phyloP scores from a whole-genome alignment of 2,797 vertebrate genomes.

The Pagetopsis macropterus region DNA sequence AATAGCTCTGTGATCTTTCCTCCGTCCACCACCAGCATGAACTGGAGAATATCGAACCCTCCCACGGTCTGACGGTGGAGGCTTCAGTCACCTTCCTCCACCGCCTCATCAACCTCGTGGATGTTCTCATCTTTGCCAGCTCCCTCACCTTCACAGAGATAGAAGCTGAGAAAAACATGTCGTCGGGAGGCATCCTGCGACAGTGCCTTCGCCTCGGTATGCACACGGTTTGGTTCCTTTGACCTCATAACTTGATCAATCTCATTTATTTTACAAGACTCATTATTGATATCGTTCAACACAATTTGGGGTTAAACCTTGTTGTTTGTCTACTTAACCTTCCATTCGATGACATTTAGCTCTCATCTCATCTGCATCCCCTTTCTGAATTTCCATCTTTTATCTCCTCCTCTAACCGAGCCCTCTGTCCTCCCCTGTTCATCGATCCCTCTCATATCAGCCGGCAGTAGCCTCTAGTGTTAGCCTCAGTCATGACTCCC shows the following conservation, averaged over 20 bases:
- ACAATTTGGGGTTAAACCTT: not conserved
- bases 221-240: not conserved
- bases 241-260: not conserved
- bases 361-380: constrained; percentile 11
- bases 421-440: constrained; percentile 25
- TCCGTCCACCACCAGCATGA: constrained; percentile 86
- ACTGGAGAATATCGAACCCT: constrained; percentile 93
- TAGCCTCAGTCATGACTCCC: constrained; percentile 60
- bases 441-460: constrained; percentile 61
- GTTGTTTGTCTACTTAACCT: not conserved
- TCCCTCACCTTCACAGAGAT: constrained; percentile 97
- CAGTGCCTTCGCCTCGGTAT: constrained; percentile 96
- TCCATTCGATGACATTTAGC: not conserved
- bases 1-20: not conserved
- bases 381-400: constrained; percentile 19
- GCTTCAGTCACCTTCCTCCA: constrained; percentile 93
- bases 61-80: constrained; percentile 93
- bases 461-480: constrained; percentile 48
- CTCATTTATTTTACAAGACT: not conserved
- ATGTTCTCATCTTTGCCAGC: constrained; percentile 98
- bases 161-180: constrained; percentile 99
- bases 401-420: constrained; percentile 35
- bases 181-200: constrained; percentile 94
- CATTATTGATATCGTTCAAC: not conserved
- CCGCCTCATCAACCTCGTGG: constrained; percentile 93